Conservation (phyloP, 2,888 invertebrate genomes). For the Dolichopus griseipennis region DNA sequence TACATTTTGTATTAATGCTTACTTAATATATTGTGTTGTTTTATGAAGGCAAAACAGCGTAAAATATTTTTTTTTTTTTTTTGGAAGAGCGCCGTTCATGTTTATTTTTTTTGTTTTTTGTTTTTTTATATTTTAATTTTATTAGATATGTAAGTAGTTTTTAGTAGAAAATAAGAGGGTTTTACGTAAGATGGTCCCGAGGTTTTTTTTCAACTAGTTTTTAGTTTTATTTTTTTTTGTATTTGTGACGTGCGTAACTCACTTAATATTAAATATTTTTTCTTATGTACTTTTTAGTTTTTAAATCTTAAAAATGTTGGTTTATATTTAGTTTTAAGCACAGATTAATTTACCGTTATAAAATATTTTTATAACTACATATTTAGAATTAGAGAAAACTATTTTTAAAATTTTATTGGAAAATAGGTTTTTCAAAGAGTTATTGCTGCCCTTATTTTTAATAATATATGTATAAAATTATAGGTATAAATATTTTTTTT, state of each 20-base stretch:
- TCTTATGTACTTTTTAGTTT: neutral
- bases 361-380: too few species aligned
- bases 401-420: too few species aligned
- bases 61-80: neutral
- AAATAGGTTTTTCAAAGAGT: too few species aligned
- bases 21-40: neutral
- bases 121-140: neutral
- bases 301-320: too few species aligned
- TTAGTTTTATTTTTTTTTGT: neutral
- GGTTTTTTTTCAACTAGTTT: constrained; percentile 2
- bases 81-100: neutral
- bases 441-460: too few species aligned
- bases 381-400: too few species aligned
- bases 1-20: neutral
- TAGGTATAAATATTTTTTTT: too few species aligned
- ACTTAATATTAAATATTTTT: neutral
- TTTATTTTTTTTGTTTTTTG: too few species aligned
- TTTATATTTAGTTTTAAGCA: too few species aligned
- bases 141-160: neutral
- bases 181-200: constrained; percentile 2
- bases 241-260: neutral
- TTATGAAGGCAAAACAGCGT: neutral
- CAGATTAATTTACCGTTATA: too few species aligned
- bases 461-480: too few species aligned
- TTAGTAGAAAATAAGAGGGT: neutral